Conservation (phyloP, 1,140 invertebrate species). For the Achroia grisella region DNA sequence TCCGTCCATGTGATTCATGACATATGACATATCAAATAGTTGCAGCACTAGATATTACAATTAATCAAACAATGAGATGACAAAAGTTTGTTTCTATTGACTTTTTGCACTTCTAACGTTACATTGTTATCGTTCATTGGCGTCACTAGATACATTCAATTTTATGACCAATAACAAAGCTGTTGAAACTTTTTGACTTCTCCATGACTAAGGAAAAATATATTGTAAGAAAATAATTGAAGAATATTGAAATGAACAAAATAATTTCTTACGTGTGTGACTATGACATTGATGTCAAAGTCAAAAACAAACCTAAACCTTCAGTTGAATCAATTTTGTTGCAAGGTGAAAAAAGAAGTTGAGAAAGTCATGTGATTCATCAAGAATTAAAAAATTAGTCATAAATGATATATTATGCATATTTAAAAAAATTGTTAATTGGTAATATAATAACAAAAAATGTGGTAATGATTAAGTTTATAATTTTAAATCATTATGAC, state of each 20-base stretch:
- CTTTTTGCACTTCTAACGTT: conserved; percentile 66
- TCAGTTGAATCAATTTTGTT: not conserved
- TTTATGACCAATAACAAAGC: not conserved
- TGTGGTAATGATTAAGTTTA: too few species aligned
- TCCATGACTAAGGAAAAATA: conserved; percentile 10
- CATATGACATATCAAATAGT: conserved; percentile 64
- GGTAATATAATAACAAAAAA: too few species aligned
- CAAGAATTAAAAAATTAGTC: not conserved
- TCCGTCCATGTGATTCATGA: conserved; percentile 81
- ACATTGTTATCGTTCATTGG: conserved; percentile 60
- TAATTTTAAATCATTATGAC: too few species aligned
- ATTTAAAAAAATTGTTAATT: too few species aligned
- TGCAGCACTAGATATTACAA: conserved; percentile 28
- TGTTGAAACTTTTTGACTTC: not conserved
- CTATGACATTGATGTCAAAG: conserved; percentile 4
- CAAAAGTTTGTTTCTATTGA: conserved; percentile 54
- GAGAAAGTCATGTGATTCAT: conserved; percentile 18
- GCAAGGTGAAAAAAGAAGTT: not conserved
- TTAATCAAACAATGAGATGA: conserved; percentile 54
- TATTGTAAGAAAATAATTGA: conserved; percentile 6
- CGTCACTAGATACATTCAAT: conserved; percentile 40
- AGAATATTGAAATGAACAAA: conserved; percentile 4
- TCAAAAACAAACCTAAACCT: conserved; percentile 1
- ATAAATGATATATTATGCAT: too few species aligned
- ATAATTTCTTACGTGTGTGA: conserved; percentile 4